Base-by-base conservation (phyloP, 2,888 invertebrate species). In the Thumatha senex region DNA sequence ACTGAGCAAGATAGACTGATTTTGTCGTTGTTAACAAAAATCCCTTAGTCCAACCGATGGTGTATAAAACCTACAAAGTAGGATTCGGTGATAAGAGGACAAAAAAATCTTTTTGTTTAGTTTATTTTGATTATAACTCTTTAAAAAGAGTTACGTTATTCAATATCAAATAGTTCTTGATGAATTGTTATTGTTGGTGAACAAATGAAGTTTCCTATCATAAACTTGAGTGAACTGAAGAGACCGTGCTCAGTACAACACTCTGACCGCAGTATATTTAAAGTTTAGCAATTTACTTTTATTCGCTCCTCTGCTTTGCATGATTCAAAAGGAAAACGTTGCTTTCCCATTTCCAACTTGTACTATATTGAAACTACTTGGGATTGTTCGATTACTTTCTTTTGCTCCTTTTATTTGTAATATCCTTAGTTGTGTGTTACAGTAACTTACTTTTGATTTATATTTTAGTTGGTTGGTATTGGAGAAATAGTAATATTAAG, bases 321-420 rank as follows among this genome's bases (percentile, higher is more conserved):
- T 82, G 80, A 73, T 68, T 75, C 73, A 72, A 73, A 58, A 63
- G 63, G 65, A 70, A 74, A 78, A 67, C 58, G 73, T 77, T 71
- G 72, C 79, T 82, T 82, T 84, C 79, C 86, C 84, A 87, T 86
- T 88, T 83, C 79, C 61, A 83, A 84, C 80, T 86, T 84, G 79
- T 82, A 79, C 79, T 67, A 73, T 74, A 73, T 74, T 78, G 69
- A 60, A 71, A 60, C 54, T 71, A 79, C 71, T 78, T 77, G 60
- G 70, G 63, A 62, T 51, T 67, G 67, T 70, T 72, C 71, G 67
- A 79, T 74, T 73, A 63, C 69, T 66, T 73, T 68, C 55, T 66
- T 63, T 61, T 58, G 42, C 14, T 31, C 47, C 61, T 67, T 61
- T 63, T 54, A 53, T 58, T 63, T 52, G 9, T 53, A 46, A 46